Conservation (phyloP, 2,888 invertebrate genomes). For the Carabus problematicus region DNA sequence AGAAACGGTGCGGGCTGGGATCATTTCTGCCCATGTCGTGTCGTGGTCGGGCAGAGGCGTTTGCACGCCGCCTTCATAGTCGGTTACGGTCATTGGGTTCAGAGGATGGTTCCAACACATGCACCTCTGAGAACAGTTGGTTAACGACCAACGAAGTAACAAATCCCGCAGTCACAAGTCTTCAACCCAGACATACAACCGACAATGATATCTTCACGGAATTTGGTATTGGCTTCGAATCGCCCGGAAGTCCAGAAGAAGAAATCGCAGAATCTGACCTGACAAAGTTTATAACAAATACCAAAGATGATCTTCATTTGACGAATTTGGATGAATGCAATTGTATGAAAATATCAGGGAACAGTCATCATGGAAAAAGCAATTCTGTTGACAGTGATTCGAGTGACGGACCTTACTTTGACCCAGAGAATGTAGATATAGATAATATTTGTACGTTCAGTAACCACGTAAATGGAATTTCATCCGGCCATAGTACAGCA, state of each 20-base stretch:
- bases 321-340: conserved; percentile 52
- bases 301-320: conserved; percentile 49
- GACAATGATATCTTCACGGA: conserved; percentile 70
- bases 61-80: conserved; percentile 78
- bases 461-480: conserved; percentile 45
- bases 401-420: conserved; percentile 62
- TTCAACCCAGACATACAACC: conserved; percentile 59
- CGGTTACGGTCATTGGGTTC: conserved; percentile 75
- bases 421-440: conserved; percentile 56
- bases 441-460: conserved; percentile 33
- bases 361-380: conserved; percentile 25
- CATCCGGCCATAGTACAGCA: no score
- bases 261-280: conserved; percentile 51
- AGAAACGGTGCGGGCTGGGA: conserved; percentile 70
- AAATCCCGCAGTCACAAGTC: conserved; percentile 56
- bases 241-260: conserved; percentile 73
- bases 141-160: conserved; percentile 53
- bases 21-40: conserved; percentile 80
- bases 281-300: conserved; percentile 55
- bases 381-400: conserved; percentile 58
- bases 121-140: conserved; percentile 55
- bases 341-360: conserved; percentile 55
- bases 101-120: conserved; percentile 56
- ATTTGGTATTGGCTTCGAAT: conserved; percentile 68
- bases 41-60: conserved; percentile 80